Percentiles rank a stretch among this genome's conserved stretches.
Evolutionary conservation across 2,888 invertebrate genomes (phyloP).

Genomic region (Ectobius pallidus): DNA sequence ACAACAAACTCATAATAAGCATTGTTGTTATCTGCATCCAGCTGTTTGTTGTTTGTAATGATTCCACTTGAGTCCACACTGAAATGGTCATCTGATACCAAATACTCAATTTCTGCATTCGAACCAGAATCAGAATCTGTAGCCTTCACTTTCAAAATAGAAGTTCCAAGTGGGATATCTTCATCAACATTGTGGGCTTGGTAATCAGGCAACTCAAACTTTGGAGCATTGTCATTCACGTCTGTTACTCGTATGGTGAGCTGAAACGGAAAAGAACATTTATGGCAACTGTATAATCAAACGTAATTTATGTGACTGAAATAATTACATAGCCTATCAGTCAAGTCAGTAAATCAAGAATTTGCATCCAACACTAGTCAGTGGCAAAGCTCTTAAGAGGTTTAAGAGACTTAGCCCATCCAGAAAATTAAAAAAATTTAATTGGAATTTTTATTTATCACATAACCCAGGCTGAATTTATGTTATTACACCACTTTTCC

Average conservation of each 20-base stretch:
- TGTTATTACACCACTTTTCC: no score
- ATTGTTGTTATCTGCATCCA: conserved; percentile 96
- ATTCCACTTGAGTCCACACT: conserved; percentile 92
- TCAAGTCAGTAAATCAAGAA: no score
- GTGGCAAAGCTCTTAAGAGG: no score
- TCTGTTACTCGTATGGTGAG: conserved; percentile 93
- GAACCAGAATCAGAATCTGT: conserved; percentile 94
- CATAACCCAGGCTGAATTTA: no score
- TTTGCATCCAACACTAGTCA: no score
- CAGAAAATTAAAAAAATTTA: no score
- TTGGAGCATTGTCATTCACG: conserved; percentile 97
- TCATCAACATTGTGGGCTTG: conserved; percentile 96
- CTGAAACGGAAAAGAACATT: conserved; percentile 61
- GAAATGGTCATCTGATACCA: conserved; percentile 92
- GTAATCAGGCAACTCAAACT: conserved; percentile 95
- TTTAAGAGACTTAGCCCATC: no score
- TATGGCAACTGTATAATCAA: no score
- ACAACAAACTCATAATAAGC: conserved; percentile 95
- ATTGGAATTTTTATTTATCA: no score
- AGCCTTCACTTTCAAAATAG: conserved; percentile 93
- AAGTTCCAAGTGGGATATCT: conserved; percentile 89
- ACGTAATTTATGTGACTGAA: no score
- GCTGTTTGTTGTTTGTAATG: conserved; percentile 89
- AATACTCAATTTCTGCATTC: conserved; percentile 93
- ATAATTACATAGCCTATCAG: no score